phyloP scores from a whole-genome alignment of 2,797 vertebrate genomes.

The Hafferia zeledoni region DNA sequence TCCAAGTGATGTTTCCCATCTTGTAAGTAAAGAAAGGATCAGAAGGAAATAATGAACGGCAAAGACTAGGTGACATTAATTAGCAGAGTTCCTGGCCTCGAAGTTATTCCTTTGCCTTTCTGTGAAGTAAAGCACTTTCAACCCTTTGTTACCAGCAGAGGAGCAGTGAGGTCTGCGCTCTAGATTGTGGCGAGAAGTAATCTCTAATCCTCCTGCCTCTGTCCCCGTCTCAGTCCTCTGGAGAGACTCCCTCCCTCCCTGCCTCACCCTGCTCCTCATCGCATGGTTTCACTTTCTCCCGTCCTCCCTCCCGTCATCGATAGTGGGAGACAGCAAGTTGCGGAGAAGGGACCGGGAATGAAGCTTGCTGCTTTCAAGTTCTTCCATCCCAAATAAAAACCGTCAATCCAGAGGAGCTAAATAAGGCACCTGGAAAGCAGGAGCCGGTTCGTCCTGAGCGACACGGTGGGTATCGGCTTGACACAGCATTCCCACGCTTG shows the following conservation, averaged over 20 bases:
- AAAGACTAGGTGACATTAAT: not conserved
- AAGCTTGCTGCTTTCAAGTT: not conserved
- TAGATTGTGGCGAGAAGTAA: not conserved
- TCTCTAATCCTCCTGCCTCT: not conserved
- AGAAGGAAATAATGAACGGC: fast-evolving
- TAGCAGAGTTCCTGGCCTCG: not conserved
- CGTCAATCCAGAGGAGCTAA: no score
- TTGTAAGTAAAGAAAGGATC: not conserved
- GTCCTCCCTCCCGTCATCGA: fast-evolving
- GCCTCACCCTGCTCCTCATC: fast-evolving
- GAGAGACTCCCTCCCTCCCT: not conserved
- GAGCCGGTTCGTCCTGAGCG: fast-evolving
- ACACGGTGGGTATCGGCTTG: fast-evolving
- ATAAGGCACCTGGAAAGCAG: fast-evolving
- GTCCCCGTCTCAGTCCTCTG: fast-evolving
- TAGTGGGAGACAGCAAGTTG: fast-evolving
- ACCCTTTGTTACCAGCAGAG: no score
- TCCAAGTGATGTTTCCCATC: not conserved
- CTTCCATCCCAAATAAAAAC: not conserved
- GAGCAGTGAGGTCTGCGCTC: fast-evolving
- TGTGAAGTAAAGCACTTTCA: not conserved
- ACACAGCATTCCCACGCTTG: fast-evolving
- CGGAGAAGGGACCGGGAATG: fast-evolving
- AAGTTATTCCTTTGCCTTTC: not conserved
- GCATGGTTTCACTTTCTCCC: not conserved